Evolutionary conservation across 2,888 invertebrate genomes (phyloP), one percentile per base, ranked within the genome.

Genomic region (Drosophila villosipedis): DNA sequence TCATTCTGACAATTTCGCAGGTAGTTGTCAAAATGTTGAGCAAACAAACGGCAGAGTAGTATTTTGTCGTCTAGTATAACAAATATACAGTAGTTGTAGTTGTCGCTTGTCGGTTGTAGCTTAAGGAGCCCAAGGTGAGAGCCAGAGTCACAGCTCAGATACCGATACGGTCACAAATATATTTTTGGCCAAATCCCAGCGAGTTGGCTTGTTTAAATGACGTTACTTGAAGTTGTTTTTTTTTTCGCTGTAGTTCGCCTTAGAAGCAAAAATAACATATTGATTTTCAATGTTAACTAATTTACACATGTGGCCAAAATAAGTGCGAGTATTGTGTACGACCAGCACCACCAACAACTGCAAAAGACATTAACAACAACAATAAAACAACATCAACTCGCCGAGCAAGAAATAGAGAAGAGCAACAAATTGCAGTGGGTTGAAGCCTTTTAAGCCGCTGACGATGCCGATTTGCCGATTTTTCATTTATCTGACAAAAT

Each of bases 221-320:
- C 53, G 33, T 62, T 58, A 39, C 39, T 39, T 60, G 41, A 33
- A 43, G 31, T 49, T 10, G 5, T 54, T 59, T 53, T 68, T 50
- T 49, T 53, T 68, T 50, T n/a, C 52, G 43, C 14, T 19, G 10
- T 37, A 33, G 49, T 50, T 59, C 43, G 54, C 70, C 55, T 74
- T 70, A 72, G 66, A 77, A 76, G 78, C 60, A 65, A 72, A 62
- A 52, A 59, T 71, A 61, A 61, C 65, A 49, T 54, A 37, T 73
- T 79, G 77, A 67, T 63, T 75, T 82, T 88, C 84, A 87, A 87
- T 87, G 89, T 85, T 78, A 73, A 68, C 30, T 83, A 85, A 87
- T 88, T 90, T 85, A 80, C 90, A 90, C 83, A 69, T 76, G 39
- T 60, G 70, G 47, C 58, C 41, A 33, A 57, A 84, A 63, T 43